phyloP scores from a whole-genome alignment of 2,113 vertebrate species.

The Hymenochirus boettgeri region DNA sequence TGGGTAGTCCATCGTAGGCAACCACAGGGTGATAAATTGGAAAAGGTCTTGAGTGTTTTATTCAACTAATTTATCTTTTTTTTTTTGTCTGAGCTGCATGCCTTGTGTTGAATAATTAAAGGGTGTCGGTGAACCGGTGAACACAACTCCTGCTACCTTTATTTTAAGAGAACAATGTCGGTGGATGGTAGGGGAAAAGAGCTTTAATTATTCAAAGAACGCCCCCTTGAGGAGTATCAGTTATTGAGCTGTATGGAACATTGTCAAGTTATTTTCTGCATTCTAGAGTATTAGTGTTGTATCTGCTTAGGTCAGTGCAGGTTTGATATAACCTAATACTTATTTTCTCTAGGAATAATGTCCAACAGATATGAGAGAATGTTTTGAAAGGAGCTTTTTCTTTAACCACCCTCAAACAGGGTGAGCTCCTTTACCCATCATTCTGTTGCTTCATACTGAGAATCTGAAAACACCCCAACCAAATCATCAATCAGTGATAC shows the following conservation, averaged over 20 bases:
- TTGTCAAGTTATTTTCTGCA: not conserved
- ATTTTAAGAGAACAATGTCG: constrained; percentile 1
- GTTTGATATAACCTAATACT: no score
- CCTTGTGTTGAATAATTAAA: constrained; percentile 11
- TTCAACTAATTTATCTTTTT: constrained; percentile 17
- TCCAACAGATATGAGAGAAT: no score
- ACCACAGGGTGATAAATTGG: not conserved
- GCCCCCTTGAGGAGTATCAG: constrained; percentile 2
- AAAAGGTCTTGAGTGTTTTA: constrained; percentile 1
- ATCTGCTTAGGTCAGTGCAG: no score
- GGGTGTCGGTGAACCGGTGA: not conserved
- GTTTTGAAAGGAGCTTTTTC: no score
- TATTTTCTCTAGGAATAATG: no score
- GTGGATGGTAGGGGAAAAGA: not conserved
- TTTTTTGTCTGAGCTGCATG: constrained; percentile 7
- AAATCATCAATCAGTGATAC: no score
- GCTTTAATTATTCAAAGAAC: constrained; percentile 4
- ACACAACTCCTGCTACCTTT: not conserved
- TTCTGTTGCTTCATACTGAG: no score
- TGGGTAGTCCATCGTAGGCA: not conserved
- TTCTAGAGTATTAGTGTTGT: not conserved
- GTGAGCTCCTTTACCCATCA: no score
- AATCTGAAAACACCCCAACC: no score
- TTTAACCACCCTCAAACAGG: no score
- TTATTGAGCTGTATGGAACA: not conserved